These are phyloP conservation scores for Lethenteron camtschaticum DNA, from an alignment of 2,113 vertebrate species.

Conservation along the genomic window DNA sequence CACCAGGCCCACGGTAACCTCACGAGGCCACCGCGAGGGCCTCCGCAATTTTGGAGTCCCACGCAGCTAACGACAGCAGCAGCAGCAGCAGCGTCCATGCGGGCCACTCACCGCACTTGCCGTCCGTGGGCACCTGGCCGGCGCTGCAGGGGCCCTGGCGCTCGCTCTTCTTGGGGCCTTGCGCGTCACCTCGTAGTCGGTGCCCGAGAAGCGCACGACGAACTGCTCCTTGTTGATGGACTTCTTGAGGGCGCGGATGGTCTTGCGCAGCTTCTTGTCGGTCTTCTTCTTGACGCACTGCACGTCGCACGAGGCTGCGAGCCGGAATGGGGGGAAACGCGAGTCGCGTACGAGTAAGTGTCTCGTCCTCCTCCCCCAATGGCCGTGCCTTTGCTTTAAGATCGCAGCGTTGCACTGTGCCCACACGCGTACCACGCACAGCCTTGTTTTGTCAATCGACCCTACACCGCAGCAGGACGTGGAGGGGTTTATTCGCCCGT, in stretches of 20 bases:
- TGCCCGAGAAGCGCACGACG: constrained; percentile 48
- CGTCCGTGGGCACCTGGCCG: constrained; percentile 38
- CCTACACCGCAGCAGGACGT: no score
- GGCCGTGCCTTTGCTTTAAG: no score
- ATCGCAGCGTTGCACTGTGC: no score
- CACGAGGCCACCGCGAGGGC: not conserved
- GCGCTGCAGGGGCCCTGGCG: constrained; percentile 30
- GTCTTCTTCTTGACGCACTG: constrained; percentile 49
- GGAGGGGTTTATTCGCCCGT: no score
- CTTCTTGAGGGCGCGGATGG: constrained; percentile 58
- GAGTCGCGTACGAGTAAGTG: not conserved
- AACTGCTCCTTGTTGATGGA: constrained; percentile 72
- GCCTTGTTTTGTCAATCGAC: no score
- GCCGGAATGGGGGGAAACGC: constrained; percentile 11
- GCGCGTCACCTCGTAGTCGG: constrained; percentile 41
- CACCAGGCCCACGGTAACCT: no score
- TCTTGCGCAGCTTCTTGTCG: constrained; percentile 70
- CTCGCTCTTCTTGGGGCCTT: constrained; percentile 25
- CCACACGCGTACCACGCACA: no score
- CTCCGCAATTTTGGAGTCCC: not conserved
- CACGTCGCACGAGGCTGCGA: constrained; percentile 61
- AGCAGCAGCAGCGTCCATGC: no score
- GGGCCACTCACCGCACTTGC: constrained; percentile 59
- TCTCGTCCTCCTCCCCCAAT: no score
- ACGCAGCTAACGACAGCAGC: not conserved